Evolutionary conservation across 2,888 invertebrate species (phyloP), one percentile per base, ranked within the genome.

Genomic region (Graphium colonna): DNA sequence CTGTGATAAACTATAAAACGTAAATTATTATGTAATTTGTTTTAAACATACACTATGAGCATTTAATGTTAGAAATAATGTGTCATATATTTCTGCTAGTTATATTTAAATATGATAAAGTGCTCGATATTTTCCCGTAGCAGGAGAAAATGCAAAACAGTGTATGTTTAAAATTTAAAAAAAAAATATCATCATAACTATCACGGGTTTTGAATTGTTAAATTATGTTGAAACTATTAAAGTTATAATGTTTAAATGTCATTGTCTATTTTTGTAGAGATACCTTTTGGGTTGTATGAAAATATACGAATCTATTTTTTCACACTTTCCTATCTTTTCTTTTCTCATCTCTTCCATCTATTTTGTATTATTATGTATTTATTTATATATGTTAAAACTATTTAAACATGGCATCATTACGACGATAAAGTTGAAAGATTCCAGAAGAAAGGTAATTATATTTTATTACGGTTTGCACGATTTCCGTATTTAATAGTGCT

Each of bases 221-320:
- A 60, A 51, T 57, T 55, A 52, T 59, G 68, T 68, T 52, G 31
- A 18, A 47, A 52, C 26, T 26, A 44, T 48, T 72, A 71, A 72
- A 71, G 58, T 46, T 57, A 65, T 62, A 57, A 69, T 67, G 58
- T 69, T 63, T 63, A 63, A 58, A 54, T 57, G 46, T 58, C 48
- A 52, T 60, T 64, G 68, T 69, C 69, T 80, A 79, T 78, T 80
- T 80, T 80, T 79, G 73, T 78, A 73, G 42, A 7, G 26, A 67
- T 31, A 62, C 64, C 67, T 69, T 73, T 75, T 74, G 64, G 60
- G 55, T 52, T 42, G 42, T 57, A 53, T 47, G 51, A 50, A 61
- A 62, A 67, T 67, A 67, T 66, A 67, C 58, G 57, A 58, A 60
- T 61, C 38, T 59, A 42, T 60, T 57, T 60, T 50, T 55, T 48